Base-by-base conservation (phyloP, 2,113 vertebrate species). In the Salvelinus alpinus region DNA sequence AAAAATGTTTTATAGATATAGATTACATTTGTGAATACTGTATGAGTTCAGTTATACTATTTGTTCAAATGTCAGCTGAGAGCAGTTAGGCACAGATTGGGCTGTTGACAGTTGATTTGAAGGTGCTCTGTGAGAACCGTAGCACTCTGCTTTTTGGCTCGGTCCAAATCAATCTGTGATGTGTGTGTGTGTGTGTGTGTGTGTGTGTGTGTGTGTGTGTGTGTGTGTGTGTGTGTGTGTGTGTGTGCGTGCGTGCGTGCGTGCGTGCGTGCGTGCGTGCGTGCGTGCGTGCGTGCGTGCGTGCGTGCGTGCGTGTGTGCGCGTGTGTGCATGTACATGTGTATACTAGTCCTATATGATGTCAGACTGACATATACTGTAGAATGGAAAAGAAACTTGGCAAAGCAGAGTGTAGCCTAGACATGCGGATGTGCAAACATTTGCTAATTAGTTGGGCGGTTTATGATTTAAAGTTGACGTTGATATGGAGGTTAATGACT, bases 31-130 rank as follows among this genome's bases (percentile, higher is more conserved):
- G 59, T 51, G 48, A 16, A 16, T 12, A 51, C 12, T 1, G 48
- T 54, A 16, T 54, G 13, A 13, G 16, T 54, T 18, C 4, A 54
- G 51, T 54, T 54, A 5, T 11, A 22, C 9, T 34, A 38, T 68
- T 14, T 68, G 66, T 68, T 34, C 31, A 20, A 20, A 68, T 68
- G 31, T 68, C 27, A 68, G 18, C 8, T 38, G 18, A 38, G 27
- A 4, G 2, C 31, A 47, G 71, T 94, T 92, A 91, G 93, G 94
- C 94, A 96, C 95, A 96, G 95, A 95, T 96, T 96, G 95, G 92
- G 94, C 93, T 94, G 94, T 93, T 95, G 95, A 95, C 95, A 95
- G 94, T 94, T 94, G 95, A 95, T 95, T 93, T 95, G 95, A 94
- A 95, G 93, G 93, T 95, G 94, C 14, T 54, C 94, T 95, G 94